phyloP scores from a whole-genome alignment of 2,797 vertebrate species.

The Tangara arthus region DNA sequence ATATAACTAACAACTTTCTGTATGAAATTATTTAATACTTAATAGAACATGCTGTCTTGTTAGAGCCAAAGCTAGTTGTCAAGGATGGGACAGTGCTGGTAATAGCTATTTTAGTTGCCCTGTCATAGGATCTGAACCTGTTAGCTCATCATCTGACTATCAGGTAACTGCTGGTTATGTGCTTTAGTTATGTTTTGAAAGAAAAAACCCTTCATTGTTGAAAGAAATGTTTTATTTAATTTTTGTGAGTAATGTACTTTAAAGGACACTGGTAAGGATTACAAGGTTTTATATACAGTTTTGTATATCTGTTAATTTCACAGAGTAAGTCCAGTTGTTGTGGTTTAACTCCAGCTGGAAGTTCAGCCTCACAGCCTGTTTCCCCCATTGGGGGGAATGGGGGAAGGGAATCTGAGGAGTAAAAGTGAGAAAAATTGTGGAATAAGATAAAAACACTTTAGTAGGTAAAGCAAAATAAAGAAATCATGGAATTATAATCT shows the following conservation, averaged over 20 bases:
- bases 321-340: background rate
- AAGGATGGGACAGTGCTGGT: background rate
- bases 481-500: background rate
- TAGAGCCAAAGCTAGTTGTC: background rate
- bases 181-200: background rate
- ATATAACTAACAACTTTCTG: background rate
- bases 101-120: background rate
- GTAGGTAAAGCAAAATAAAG: background rate
- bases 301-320: background rate
- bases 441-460: background rate
- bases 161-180: background rate
- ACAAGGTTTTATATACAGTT: background rate
- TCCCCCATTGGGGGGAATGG: rapidly evolving
- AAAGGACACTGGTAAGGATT: background rate
- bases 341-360: background rate
- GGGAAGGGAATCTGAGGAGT: background rate
- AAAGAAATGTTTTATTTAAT: background rate
- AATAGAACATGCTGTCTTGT: background rate
- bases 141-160: background rate
- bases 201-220: background rate
- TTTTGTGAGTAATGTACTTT: background rate
- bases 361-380: background rate
- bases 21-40: background rate
- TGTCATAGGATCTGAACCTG: background rate
- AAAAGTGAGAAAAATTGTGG: background rate